These are phyloP conservation scores for Apodemus sylvaticus DNA, from an alignment of 2,113 vertebrate species.

Conservation along the genomic window DNA sequence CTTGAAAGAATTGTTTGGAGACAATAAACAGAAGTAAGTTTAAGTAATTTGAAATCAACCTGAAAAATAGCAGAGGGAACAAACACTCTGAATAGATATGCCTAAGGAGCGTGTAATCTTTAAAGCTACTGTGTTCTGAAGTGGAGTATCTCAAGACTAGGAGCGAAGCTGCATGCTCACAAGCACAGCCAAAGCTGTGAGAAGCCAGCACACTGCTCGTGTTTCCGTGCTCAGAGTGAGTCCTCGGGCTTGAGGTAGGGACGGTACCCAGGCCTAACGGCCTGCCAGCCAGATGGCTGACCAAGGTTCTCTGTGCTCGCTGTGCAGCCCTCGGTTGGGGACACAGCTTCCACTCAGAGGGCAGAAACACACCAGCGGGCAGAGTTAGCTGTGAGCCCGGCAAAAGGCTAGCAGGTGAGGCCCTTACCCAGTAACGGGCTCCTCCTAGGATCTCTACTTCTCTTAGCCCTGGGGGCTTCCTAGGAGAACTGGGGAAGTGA, in stretches of 20 bases:
- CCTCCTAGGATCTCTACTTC: background rate
- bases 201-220: background rate
- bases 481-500: background rate
- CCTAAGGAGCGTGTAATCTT: background rate
- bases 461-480: background rate
- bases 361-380: background rate
- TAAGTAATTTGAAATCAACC: background rate
- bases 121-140: constrained; percentile 24
- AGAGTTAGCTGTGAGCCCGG: background rate
- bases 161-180: background rate
- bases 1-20: background rate
- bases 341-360: background rate
- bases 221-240: background rate
- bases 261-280: background rate
- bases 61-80: constrained; percentile 38
- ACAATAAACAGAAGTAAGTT: background rate
- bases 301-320: background rate
- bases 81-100: background rate
- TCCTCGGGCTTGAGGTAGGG: background rate
- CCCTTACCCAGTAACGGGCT: background rate
- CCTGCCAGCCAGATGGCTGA: background rate
- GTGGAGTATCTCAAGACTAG: background rate
- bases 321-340: background rate
- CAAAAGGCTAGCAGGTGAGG: background rate
- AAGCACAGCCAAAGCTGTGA: background rate